Conservation (phyloP, 1,140 invertebrate species). For the Teleogryllus occipitalis region DNA sequence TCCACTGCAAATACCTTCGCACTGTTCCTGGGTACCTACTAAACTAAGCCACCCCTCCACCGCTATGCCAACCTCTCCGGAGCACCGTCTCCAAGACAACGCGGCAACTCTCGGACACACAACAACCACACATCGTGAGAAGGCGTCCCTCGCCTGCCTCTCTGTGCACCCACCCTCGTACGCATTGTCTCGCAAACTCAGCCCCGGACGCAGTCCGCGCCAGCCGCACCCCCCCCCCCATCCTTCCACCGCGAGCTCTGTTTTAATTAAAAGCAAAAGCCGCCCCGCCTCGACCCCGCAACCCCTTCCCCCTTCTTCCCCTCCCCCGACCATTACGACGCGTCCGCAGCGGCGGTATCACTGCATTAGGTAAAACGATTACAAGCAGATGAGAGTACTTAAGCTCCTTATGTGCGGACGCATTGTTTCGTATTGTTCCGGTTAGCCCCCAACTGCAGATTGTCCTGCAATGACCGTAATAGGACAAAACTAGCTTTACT, state of each 20-base stretch:
- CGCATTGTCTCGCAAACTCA: background rate
- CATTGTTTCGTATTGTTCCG: constrained; percentile 4
- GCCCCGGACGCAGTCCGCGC: no score
- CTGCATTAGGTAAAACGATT: constrained; percentile 4
- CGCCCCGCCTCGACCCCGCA: no score
- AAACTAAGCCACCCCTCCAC: no score
- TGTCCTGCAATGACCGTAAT: background rate
- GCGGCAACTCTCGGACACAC: no score
- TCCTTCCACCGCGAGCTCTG: background rate
- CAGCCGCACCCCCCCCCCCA: background rate
- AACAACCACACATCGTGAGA: no score
- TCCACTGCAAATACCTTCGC: no score
- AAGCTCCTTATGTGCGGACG: constrained; percentile 3
- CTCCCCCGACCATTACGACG: background rate
- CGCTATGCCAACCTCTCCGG: no score
- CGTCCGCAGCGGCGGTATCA: background rate
- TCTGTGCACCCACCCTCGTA: background rate
- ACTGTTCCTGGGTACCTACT: no score
- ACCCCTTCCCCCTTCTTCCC: background rate
- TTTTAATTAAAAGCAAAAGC: background rate
- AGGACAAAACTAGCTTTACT: constrained; percentile 4
- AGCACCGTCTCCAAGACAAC: no score
- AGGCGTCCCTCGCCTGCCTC: background rate
- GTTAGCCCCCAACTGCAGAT: background rate
- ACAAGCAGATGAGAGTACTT: background rate